Evolutionary conservation across 2,888 invertebrate genomes (phyloP), one percentile per base, ranked within the genome.

Genomic region (Napeogenes inachia): DNA sequence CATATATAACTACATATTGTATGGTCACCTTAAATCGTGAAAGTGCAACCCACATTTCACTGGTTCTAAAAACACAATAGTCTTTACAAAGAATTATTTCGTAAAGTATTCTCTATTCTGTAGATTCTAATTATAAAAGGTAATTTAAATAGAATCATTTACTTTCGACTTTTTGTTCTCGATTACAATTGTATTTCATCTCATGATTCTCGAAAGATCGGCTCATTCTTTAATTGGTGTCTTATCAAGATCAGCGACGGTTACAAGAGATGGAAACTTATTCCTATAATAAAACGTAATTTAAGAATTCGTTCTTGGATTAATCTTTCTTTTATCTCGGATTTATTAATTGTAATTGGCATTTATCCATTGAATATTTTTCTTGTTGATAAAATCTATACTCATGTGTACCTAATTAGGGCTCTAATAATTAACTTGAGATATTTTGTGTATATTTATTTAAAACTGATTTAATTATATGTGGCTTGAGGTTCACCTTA

Each of bases 61-160:
- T 42, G 5, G 10, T 42, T 42, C 8, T 42, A 10, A 42, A 42
- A 42, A 42, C 42, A 42, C 42, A 42, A 42, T 42, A 42, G 42
- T 42, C 10, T 42, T 12, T 10, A 42, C 42, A 42, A 42, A 78
- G 72, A 74, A 75, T 78, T 78, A 73, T 70, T 67, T 75, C 74
- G 77, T 80, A 82, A 79, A 76, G 75, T 75, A 77, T 76, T 77
- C 76, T 77, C 78, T 82, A 79, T 81, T 77, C 78, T 74, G 75
- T 80, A 75, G 76, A 78, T 82, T 80, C 79, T 85, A 85, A 87
- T 87, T 87, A 73, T 84, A 82, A 85, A 79, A 78, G 74, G 80
- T 83, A 83, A 85, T 82, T 79, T 75, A 76, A 84, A 82, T 83
- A 81, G 81, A 86, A 86, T 84, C 81, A 82, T 84, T 85, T 85